Percentiles rank a stretch among this genome's conserved stretches.
Conservation (phyloP, 2,888 invertebrate species). For the Chironomus riparius region DNA sequence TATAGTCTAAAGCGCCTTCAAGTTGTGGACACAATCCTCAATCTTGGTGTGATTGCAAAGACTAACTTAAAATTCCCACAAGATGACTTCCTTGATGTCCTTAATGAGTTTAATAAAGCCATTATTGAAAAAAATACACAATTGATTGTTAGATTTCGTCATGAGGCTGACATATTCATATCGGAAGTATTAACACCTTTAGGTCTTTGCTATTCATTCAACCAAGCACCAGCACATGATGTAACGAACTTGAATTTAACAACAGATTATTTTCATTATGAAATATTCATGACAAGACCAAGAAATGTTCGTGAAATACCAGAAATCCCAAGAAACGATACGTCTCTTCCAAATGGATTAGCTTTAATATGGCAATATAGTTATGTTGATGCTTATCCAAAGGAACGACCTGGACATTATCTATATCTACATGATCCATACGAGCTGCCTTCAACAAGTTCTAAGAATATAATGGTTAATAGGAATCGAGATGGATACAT, state of each 20-base stretch:
- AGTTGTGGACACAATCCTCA: background rate
- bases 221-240: background rate
- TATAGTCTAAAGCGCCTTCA: background rate
- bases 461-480: background rate
- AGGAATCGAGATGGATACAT: background rate
- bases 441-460: background rate
- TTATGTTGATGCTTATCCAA: no score
- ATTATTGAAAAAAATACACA: no score
- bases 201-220: background rate
- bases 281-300: background rate
- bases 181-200: background rate
- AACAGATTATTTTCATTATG: background rate
- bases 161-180: background rate
- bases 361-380: fast-evolving
- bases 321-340: background rate
- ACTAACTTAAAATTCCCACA: background rate
- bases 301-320: background rate
- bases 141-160: no score
- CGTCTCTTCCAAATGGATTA: background rate
- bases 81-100: background rate
- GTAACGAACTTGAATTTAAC: background rate
- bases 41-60: background rate
- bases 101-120: background rate
- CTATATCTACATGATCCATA: background rate
- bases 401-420: background rate